Percentiles rank a stretch among this genome's conserved stretches.
phyloP scores from a whole-genome alignment of 2,888 invertebrate genomes.

The Drosophila anceps region DNA sequence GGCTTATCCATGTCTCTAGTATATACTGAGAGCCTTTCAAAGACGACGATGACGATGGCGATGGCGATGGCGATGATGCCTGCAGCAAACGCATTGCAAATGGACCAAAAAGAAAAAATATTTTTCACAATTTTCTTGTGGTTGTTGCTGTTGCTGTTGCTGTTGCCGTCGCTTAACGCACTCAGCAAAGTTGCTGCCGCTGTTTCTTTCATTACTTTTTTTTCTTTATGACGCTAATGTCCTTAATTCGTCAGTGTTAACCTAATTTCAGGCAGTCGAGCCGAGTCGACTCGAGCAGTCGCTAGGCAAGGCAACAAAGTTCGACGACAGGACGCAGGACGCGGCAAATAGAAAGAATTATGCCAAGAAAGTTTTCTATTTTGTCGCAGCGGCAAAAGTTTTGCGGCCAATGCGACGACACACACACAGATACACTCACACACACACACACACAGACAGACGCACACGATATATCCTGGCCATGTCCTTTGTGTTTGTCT shows the following conservation, averaged over 20 bases:
- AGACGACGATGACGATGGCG: conserved; percentile 12
- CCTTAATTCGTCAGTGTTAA: conserved; percentile 82
- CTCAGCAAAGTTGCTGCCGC: conserved; percentile 63
- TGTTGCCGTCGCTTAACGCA: conserved; percentile 66
- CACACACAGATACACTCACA: conserved; percentile 29
- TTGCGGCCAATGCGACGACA: conserved; percentile 79
- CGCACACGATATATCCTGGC: conserved; percentile 37
- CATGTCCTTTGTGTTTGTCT: conserved; percentile 76
- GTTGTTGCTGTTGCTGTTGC: conserved; percentile 33
- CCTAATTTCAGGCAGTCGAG: conserved; percentile 71
- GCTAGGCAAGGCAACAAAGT: conserved; percentile 47
- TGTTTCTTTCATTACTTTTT: conserved; percentile 80
- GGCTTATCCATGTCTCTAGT: conserved; percentile 30
- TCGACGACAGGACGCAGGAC: conserved; percentile 35
- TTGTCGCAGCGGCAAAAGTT: conserved; percentile 78
- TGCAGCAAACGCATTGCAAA: conserved; percentile 58
- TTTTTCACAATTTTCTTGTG: conserved; percentile 30
- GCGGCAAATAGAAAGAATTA: conserved; percentile 72
- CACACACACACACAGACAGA: conserved; percentile 11
- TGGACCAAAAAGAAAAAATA: conserved; percentile 14
- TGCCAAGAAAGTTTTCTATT: conserved; percentile 82
- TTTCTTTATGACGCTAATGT: conserved; percentile 82
- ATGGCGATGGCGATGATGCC: conserved; percentile 25
- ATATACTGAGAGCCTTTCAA: conserved; percentile 50
- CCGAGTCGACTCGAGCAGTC: conserved; percentile 28